Evolutionary conservation across 2,888 invertebrate genomes (phyloP), one percentile per base, ranked within the genome.

Genomic region (Drosophila infuscata): DNA sequence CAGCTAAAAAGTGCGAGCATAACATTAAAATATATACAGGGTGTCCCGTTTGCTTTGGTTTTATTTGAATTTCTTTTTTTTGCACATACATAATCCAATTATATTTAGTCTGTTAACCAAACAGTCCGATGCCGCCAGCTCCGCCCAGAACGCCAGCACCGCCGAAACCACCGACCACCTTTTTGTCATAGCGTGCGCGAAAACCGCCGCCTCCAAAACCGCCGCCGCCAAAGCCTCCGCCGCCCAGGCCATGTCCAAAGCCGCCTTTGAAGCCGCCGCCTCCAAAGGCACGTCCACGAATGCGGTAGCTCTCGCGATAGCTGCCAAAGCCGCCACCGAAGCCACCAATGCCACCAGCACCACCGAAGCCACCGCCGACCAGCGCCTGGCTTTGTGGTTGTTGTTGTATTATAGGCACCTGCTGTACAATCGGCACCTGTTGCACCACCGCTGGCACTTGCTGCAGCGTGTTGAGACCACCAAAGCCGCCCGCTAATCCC

Each of bases 231-330:
- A 76, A 63, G 3, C 76, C 71, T n/a, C 72, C 76, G 1, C 76
- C 70, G 29, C 73, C 73, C 12, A 74, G 54, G 43, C 79, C 81
- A 6, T 66, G 71, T 30, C 76, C 78, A 25, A 83, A 61, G 32
- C 88, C 86, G 5, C 76, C 79, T 20, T 78, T 78, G 17, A 80
- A 71, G 9, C 78, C 78, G 35, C 81, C 78, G 48, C 85, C 83
- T 0, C 91, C 91, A 58, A 92, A 86, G 9, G 88, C 92, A 11
- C 92, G 90, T 11, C 79, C 83, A 46, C 84, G 71, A 1, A 92
- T 59, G 0, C 78, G 79, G 33, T 80, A 73, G 3, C 79, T 86
- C 12, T 92, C 91, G 12, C 80, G 91, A 77, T 90, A 91, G 59
- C 79, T 90, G 43, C 90, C 88, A 32, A 92, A 91, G 1, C 91